phyloP scores from a whole-genome alignment of 2,113 vertebrate species.

The Albula goreensis region DNA sequence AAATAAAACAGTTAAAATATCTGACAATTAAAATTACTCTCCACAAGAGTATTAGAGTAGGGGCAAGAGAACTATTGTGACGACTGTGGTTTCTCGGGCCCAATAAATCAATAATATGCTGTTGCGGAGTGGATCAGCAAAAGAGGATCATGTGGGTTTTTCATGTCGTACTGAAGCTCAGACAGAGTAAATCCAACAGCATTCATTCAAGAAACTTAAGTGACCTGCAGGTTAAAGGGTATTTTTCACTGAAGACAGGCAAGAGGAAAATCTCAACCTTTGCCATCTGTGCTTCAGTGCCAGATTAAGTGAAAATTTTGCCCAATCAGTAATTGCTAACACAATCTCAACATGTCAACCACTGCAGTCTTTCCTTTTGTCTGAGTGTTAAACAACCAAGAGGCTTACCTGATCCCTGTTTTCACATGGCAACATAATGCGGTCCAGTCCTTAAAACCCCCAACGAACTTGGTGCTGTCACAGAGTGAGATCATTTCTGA shows the following conservation, averaged over 20 bases:
- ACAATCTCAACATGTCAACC: background rate
- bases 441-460: background rate
- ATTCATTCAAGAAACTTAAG: background rate
- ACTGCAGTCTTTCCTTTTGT: background rate
- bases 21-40: too few relatives aligned
- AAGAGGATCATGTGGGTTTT: background rate
- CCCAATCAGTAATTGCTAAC: background rate
- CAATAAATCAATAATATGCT: conserved; percentile 8
- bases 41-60: too few relatives aligned
- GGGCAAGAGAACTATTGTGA: too few relatives aligned
- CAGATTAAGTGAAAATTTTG: background rate
- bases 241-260: background rate
- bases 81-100: background rate
- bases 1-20: too few relatives aligned
- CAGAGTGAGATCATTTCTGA: background rate
- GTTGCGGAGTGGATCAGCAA: background rate
- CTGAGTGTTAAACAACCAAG: background rate
- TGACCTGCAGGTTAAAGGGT: background rate
- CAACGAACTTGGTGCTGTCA: background rate
- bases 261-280: background rate
- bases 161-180: background rate
- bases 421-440: background rate
- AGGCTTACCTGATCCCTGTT: background rate
- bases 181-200: background rate
- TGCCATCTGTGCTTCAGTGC: background rate